Evolutionary conservation across 2,113 vertebrate genomes (phyloP), one percentile per base, ranked within the genome.

Genomic region (Sisor rabdophorus): DNA sequence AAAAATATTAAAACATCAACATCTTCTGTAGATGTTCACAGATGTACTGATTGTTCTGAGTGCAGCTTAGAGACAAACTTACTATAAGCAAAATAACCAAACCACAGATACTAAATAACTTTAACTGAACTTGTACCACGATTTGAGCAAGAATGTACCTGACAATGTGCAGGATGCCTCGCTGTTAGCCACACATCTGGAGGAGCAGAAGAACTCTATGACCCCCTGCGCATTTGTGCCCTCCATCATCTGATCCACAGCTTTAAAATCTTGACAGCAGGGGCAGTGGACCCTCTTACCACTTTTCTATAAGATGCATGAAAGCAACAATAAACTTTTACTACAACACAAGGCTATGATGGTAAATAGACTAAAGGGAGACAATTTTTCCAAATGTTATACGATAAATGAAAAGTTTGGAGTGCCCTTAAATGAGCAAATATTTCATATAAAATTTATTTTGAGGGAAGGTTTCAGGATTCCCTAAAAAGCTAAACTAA

Each of bases 191-290:
- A 93, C 89, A 83, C 94, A 95, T 85, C 92, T 93, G 71, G 93
- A 91, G 69, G 94, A 94, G 85, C 94, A 95, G 79, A 93, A 95
- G 73, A 94, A 89, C 53, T 95, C 93, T 0, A 89, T 91, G 79
- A 93, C 94, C 71, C 94, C 93, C 84, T 91, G 79, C 72, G 84
- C 90, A 85, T 86, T 94, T 17, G 90, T 88, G 63, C 88, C 88
- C 86, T 95, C 94, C 71, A 95, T 85, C 94, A 95, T 95, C 86
- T 94, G 93, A 0, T 90, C 89, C 65, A 93, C 91, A 76, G 91
- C 91, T 74, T 91, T 89, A 83, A 94, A 86, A 64, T 91, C 91
- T 82, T 93, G 93, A 86, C 94, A 95, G 85, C 91, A 88, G 12
- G 93, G 84, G 76, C 94, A 95, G 70, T 91, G 91, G 61, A 92